Evolutionary conservation across 1,140 invertebrate species (phyloP).

Genomic region (Sinonovacula constricta): DNA sequence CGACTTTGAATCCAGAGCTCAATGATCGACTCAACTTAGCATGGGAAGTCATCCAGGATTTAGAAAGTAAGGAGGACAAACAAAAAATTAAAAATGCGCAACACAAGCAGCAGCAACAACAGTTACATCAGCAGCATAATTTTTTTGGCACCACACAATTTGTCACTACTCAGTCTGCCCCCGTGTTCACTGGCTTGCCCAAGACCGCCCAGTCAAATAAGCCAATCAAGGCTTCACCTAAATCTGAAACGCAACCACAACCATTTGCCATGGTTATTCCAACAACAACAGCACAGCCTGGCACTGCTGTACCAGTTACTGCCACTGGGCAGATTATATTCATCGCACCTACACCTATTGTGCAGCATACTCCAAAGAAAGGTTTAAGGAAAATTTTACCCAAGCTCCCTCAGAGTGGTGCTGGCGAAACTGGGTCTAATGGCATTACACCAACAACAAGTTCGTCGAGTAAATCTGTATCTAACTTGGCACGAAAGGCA

Average conservation of each 20-base stretch:
- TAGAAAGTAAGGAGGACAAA: neutral
- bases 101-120: no score
- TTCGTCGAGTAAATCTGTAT: neutral
- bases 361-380: neutral
- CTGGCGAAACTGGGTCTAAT: neutral
- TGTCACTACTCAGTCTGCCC: neutral
- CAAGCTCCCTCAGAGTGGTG: slow-evolving; percentile 15
- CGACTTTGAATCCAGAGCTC: neutral
- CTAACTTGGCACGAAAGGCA: neutral
- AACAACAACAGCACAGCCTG: neutral
- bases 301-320: neutral
- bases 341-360: neutral
- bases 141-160: neutral
- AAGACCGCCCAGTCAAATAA: no score
- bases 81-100: neutral
- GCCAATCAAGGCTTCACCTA: no score
- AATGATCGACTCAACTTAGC: neutral
- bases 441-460: neutral
- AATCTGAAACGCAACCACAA: neutral
- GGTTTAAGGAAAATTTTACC: slow-evolving; percentile 24
- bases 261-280: neutral
- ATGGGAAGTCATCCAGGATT: neutral
- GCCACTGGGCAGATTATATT: slow-evolving; percentile 18
- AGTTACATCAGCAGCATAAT: neutral
- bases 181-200: neutral